Evolutionary conservation across 1,140 invertebrate species (phyloP), one percentile per base, ranked within the genome.

Genomic region (Melitaea cinxia): DNA sequence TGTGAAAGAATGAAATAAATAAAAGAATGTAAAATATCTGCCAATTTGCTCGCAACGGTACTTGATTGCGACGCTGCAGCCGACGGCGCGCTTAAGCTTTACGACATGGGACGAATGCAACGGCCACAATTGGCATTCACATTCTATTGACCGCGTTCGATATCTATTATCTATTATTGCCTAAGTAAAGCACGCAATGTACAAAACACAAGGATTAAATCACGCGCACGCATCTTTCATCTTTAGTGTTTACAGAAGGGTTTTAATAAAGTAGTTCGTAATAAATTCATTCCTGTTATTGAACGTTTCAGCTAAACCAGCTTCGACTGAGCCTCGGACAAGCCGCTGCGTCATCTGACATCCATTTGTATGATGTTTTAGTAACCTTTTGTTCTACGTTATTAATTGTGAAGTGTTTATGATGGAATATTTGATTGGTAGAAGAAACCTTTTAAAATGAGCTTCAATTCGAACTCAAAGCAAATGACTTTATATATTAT

Each of bases 21-120:
- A 33, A 33, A 30, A 9, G 26, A 53, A 33, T 53, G 50, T 53
- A 15, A 53, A 54, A 37, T 54, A 54, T 54, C 52, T 30, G 30
- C 30, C 30, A 54, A 37, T 37, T 35, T 21, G 9, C 15, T n/a
- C 33, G 10, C 23, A 21, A 54, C 52, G 10, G 15, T 37, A n/a
- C 52, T 14, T 17, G 37, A 42, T 42, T 42, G 30, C 52, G 21
- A 54, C n/a, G 19, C 15, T 10, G 28, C 17, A 35, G 28, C 21
- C 17, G n/a, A 35, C 15, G 21, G 52, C n/a, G 37, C 37, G 21
- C 28, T 54, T 42, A 7, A 39, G 17, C 35, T 39, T 14, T 15
- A 39, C 37, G 30, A 33, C 37, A 17, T 4, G 14, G 9, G 0
- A 9, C 14, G 37, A 6, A 9, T 15, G 14, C 37, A 17, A 6